Evolutionary conservation across 2,113 vertebrate genomes (phyloP).

Genomic region (Aptenodytes patagonicus): DNA sequence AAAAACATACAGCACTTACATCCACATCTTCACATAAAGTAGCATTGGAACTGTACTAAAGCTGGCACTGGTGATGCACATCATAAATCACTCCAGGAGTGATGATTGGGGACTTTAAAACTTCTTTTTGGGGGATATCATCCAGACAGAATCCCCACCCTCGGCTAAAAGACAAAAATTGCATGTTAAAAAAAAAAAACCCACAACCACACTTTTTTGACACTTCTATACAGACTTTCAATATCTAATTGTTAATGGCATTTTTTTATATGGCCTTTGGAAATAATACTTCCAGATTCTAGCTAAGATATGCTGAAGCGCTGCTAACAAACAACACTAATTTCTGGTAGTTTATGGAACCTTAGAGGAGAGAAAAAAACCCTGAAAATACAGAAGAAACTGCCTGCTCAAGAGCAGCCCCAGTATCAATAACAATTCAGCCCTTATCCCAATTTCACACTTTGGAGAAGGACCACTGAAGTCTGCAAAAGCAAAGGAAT

Average conservation of each 20-base stretch:
- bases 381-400: no score
- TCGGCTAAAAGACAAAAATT: conserved; percentile 74
- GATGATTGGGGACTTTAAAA: conserved; percentile 83
- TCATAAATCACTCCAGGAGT: conserved; percentile 93
- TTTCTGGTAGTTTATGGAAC: no score
- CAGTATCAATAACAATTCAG: no score
- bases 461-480: no score
- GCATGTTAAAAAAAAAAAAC: background rate
- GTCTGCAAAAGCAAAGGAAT: no score
- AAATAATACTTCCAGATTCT: background rate
- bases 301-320: background rate
- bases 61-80: conserved; percentile 93
- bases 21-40: conserved; percentile 93
- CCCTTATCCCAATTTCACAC: no score
- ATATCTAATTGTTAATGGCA: background rate
- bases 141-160: conserved; percentile 96
- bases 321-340: background rate
- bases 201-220: background rate
- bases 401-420: no score
- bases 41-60: conserved; percentile 93
- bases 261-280: background rate
- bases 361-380: no score
- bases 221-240: background rate
- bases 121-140: conserved; percentile 90
- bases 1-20: conserved; percentile 72